A percentile compares a stretch with the other conserved stretches of the same genome.
These are phyloP conservation scores for Sylvietta virens DNA, from an alignment of 2,113 vertebrate genomes.

Conservation along the genomic window DNA sequence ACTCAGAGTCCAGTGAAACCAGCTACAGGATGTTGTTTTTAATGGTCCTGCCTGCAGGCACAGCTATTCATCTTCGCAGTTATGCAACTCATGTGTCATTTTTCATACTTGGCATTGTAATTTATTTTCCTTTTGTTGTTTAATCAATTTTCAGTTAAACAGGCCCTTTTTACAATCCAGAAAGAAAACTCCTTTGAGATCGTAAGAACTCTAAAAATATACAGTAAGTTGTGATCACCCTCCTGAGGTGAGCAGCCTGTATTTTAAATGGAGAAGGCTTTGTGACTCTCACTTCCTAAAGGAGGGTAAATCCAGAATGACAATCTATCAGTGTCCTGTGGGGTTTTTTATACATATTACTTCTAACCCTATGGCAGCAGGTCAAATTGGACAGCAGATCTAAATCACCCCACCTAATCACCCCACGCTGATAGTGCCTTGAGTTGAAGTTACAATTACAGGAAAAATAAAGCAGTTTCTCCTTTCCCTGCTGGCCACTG, in stretches of 20 bases:
- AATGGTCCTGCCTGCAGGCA: neutral
- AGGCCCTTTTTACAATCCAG: neutral
- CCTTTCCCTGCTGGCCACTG: neutral
- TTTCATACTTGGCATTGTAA: neutral
- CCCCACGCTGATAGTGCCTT: fast-evolving
- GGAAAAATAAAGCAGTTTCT: neutral
- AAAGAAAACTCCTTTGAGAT: neutral
- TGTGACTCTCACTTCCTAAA: neutral
- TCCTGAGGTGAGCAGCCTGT: neutral
- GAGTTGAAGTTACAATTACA: neutral
- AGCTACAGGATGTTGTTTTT: neutral
- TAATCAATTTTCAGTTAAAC: conserved; percentile 5
- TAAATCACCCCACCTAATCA: neutral
- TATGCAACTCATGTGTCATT: neutral
- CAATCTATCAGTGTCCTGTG: neutral
- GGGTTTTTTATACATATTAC: neutral
- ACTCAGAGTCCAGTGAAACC: neutral
- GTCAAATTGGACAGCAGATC: neutral
- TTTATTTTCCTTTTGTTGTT: conserved; percentile 17
- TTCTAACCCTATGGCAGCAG: neutral
- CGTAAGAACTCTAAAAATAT: neutral
- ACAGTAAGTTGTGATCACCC: neutral
- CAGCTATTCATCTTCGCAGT: neutral
- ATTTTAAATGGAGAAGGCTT: neutral
- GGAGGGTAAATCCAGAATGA: neutral